Base-by-base conservation (phyloP, 1,140 invertebrate species). In the Nasonia giraulti region DNA sequence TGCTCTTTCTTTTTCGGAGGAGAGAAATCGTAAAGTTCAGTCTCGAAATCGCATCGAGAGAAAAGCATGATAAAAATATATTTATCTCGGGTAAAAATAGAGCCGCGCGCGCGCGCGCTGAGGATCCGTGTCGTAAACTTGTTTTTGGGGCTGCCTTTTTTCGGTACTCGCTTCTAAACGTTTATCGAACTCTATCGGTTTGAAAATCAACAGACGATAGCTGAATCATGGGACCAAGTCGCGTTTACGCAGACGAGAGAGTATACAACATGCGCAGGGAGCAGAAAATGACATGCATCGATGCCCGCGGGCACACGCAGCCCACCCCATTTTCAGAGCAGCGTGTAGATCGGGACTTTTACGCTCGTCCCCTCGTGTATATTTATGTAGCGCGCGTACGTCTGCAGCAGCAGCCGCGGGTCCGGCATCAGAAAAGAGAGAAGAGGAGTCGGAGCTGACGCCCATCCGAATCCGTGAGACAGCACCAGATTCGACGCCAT, bases 11-110 rank as follows among this genome's bases (percentile, higher is more conserved):
- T 84, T 84, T 84, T 55, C 14, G 62, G 50, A 37, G 50, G 68
- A 80, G 77, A 23, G 27, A 47, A 84, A 84, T 80, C 83, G 77
- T 84, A 84, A 84, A 84, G 55, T 80, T 66, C 77, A 73, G 68
- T 71, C 76, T 79, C 76, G 68, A 79, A 84, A 79, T 84, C 82
- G 44, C 66, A 79, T 71, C 40, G 27, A 78, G 40, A 78, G 40
- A 44, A 33, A 78, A 76, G 40, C 75, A 44, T 69, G 75, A 73
- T 79, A 71, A 73, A 79, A 84, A 84, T 84, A 84, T 84, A 79
- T 84, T 79, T 79, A 71, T 71, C 76, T 79, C 73, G 55, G 55
- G 78, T 77, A 37, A 77, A 83, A 77, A 78, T 62, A 78, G 55
- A 62, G 55, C 55, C 20, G 37, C 27, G 27, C 23, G 37, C 27